phyloP scores from a whole-genome alignment of 2,888 invertebrate genomes.

The Acleris emargana region DNA sequence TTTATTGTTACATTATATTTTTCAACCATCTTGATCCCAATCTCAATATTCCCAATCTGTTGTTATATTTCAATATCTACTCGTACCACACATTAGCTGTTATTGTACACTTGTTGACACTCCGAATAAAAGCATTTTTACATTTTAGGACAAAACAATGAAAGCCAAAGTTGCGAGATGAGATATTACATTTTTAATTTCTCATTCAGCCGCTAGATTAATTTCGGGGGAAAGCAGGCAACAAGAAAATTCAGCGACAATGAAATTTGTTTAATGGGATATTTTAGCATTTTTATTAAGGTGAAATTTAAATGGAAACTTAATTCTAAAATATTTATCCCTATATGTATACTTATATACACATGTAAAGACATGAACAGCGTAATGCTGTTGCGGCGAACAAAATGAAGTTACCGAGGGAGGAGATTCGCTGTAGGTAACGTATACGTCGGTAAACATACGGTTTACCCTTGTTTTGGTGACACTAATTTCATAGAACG shows the following conservation, averaged over 20 bases:
- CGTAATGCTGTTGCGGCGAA: no score
- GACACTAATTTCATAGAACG: no score
- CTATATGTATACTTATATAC: not conserved
- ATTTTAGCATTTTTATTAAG: conserved; percentile 28
- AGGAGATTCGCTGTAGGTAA: no score
- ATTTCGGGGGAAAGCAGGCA: conserved; percentile 51
- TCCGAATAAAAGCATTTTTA: conserved; percentile 1
- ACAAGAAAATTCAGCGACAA: conserved; percentile 50
- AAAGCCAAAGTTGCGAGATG: conserved; percentile 41
- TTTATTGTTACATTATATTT: no score
- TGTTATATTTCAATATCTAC: no score
- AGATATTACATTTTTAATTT: conserved; percentile 64
- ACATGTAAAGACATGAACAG: not conserved
- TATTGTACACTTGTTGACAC: not conserved
- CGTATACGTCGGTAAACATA: no score
- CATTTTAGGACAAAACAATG: conserved; percentile 8
- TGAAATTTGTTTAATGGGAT: conserved; percentile 50
- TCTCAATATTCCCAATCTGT: no score
- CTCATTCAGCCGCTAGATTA: conserved; percentile 58
- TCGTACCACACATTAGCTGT: no score
- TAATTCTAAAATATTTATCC: not conserved
- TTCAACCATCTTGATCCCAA: no score
- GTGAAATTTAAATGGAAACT: not conserved
- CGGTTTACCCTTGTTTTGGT: no score
- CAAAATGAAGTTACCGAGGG: no score